Percentiles rank a stretch among this genome's conserved stretches.
These are phyloP conservation scores for Drosophila mayaguana DNA, from an alignment of 2,888 invertebrate genomes.

Conservation along the genomic window DNA sequence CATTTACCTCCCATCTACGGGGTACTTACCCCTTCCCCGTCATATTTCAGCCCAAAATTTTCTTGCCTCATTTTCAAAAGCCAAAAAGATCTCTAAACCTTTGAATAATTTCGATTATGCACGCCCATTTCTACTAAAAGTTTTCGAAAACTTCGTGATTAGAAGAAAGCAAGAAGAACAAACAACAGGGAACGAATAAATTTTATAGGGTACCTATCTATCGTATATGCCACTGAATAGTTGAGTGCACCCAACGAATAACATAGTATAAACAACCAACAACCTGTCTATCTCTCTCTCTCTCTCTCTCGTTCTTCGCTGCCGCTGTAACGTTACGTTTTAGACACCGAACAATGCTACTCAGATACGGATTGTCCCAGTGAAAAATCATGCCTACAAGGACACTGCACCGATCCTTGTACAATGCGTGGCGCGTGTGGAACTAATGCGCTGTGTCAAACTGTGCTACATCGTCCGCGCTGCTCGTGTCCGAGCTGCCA, in stretches of 20 bases:
- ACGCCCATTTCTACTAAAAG: constrained; percentile 26
- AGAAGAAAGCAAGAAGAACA: constrained; percentile 11
- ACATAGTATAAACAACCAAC: constrained; percentile 69
- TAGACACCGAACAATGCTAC: constrained; percentile 92
- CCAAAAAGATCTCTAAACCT: constrained; percentile 15
- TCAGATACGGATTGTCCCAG: constrained; percentile 95
- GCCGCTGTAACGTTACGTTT: constrained; percentile 73
- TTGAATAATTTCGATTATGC: constrained; percentile 34
- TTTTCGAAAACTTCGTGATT: constrained; percentile 21
- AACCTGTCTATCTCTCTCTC: constrained; percentile 82
- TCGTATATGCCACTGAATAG: constrained; percentile 60
- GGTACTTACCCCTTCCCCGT: constrained; percentile 22
- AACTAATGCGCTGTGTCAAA: constrained; percentile 94
- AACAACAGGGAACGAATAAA: constrained; percentile 24
- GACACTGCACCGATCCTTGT: constrained; percentile 96
- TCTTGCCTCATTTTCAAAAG: constrained; percentile 41
- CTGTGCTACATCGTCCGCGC: constrained; percentile 93
- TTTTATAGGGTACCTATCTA: constrained; percentile 51
- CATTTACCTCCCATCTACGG: constrained; percentile 40
- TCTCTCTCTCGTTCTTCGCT: constrained; percentile 71
- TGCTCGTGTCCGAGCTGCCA: constrained; percentile 96
- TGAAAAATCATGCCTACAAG: constrained; percentile 96
- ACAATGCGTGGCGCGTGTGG: constrained; percentile 95
- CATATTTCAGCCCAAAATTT: constrained; percentile 41
- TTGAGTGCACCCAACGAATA: constrained; percentile 78